These are phyloP conservation scores for Congeria kusceri DNA, from an alignment of 2,888 invertebrate species.

Conservation along the genomic window DNA sequence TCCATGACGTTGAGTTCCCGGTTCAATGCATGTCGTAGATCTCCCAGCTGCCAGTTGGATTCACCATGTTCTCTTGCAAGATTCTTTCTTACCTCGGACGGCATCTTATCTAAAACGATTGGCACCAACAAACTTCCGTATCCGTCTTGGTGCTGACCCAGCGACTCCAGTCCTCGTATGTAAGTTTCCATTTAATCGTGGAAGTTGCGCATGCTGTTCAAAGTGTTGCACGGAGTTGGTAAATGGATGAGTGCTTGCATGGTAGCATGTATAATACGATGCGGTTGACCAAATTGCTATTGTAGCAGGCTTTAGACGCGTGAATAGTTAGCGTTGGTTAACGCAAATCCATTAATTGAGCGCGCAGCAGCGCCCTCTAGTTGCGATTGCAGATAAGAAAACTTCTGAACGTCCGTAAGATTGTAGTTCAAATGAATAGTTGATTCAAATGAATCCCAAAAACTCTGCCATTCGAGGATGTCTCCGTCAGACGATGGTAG, in stretches of 20 bases:
- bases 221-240: conserved; percentile 13
- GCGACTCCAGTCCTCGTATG: conserved; percentile 21
- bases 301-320: conserved; percentile 18
- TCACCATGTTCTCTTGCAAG: conserved; percentile 21
- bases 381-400: conserved; percentile 22
- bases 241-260: conserved; percentile 25
- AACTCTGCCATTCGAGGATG: conserved; percentile 22
- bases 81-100: conserved; percentile 6
- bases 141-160: conserved; percentile 18
- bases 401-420: conserved; percentile 28
- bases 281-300: too few species aligned
- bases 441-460: conserved; percentile 43
- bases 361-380: conserved; percentile 16
- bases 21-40: conserved; percentile 12
- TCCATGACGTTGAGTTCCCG: conserved; percentile 17
- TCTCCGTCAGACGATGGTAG: conserved; percentile 13
- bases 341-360: conserved; percentile 27
- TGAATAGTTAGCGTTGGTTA: conserved; percentile 32
- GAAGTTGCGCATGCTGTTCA: conserved; percentile 15
- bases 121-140: conserved; percentile 22
- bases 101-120: conserved; percentile 23
- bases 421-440: conserved; percentile 22
- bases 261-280: too few species aligned
- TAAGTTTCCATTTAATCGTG: conserved; percentile 23
- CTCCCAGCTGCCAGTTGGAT: background rate